phyloP scores from a whole-genome alignment of 2,797 vertebrate species.

The Mallotus villosus region DNA sequence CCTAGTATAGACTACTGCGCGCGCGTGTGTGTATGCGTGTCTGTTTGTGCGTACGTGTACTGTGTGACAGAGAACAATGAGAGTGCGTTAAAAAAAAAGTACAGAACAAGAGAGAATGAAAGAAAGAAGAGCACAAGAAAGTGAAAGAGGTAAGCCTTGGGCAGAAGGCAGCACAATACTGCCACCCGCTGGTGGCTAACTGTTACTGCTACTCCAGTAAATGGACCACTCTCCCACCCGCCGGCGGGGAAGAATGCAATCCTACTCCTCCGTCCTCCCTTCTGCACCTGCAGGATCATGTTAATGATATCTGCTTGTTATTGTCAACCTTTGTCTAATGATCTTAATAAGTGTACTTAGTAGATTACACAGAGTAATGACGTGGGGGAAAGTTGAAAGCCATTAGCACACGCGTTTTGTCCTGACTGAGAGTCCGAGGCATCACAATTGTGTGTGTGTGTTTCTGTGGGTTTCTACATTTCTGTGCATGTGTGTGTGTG shows the following conservation, averaged over 20 bases:
- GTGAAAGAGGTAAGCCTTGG: background rate
- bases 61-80: slow-evolving; percentile 19
- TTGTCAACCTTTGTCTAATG: slow-evolving; percentile 68
- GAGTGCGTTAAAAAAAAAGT: slow-evolving; percentile 29
- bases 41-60: slow-evolving; percentile 16
- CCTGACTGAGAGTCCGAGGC: too few relatives aligned
- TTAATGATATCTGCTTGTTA: slow-evolving; percentile 62
- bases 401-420: too few relatives aligned
- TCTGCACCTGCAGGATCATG: slow-evolving; percentile 60
- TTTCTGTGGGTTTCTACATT: too few relatives aligned
- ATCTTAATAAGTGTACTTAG: slow-evolving; percentile 66
- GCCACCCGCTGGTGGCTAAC: slow-evolving; percentile 58
- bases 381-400: slow-evolving; percentile 15
- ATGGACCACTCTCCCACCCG: background rate
- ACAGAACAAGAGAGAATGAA: slow-evolving; percentile 11
- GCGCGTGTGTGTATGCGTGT: slow-evolving; percentile 20
- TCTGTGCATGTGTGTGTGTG: too few relatives aligned
- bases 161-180: slow-evolving; percentile 51
- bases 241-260: slow-evolving; percentile 50
- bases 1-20: slow-evolving; percentile 45
- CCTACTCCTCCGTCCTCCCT: slow-evolving; percentile 57
- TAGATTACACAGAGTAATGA: slow-evolving; percentile 58
- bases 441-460: too few relatives aligned
- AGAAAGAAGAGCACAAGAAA: slow-evolving; percentile 22
- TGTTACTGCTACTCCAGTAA: slow-evolving; percentile 38